These are phyloP conservation scores for Vesta saturnalis DNA, from an alignment of 2,888 invertebrate genomes.

Conservation along the genomic window DNA sequence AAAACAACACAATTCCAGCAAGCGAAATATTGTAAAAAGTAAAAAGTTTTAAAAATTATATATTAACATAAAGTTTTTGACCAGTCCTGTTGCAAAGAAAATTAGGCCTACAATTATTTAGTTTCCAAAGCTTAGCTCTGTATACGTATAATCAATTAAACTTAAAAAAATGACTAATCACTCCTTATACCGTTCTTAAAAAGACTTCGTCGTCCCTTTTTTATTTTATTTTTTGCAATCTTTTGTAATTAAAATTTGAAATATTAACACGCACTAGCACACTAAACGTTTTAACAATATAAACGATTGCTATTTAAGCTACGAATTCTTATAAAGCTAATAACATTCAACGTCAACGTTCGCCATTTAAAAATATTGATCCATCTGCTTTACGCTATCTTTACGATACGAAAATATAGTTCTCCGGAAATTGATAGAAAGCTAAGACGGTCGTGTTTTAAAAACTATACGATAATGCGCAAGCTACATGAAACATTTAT, in stretches of 20 bases:
- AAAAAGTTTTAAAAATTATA: constrained; percentile 8
- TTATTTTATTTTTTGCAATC: constrained; percentile 11
- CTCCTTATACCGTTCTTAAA: constrained; percentile 18
- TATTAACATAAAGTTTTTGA: no score
- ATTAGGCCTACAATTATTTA: constrained; percentile 33
- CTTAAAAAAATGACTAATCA: constrained; percentile 34
- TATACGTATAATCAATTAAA: constrained; percentile 28
- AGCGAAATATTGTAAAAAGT: constrained; percentile 26
- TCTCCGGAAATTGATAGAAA: constrained; percentile 58
- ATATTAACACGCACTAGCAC: constrained; percentile 38
- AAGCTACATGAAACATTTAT: constrained; percentile 60
- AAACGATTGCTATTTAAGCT: constrained; percentile 41
- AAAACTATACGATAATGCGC: constrained; percentile 48
- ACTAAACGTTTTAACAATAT: constrained; percentile 40
- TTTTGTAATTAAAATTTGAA: constrained; percentile 38
- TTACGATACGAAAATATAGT: constrained; percentile 61
- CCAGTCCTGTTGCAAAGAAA: constrained; percentile 22
- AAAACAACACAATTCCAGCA: constrained; percentile 22
- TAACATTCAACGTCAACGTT: constrained; percentile 43
- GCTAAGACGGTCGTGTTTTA: constrained; percentile 45
- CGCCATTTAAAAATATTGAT: constrained; percentile 44
- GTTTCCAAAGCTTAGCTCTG: constrained; percentile 24
- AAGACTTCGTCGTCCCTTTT: not conserved
- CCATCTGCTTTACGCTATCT: constrained; percentile 43
- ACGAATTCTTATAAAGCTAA: constrained; percentile 43